Evolutionary conservation across 2,113 vertebrate genomes (phyloP).

Genomic region (Pygoscelis antarcticus): DNA sequence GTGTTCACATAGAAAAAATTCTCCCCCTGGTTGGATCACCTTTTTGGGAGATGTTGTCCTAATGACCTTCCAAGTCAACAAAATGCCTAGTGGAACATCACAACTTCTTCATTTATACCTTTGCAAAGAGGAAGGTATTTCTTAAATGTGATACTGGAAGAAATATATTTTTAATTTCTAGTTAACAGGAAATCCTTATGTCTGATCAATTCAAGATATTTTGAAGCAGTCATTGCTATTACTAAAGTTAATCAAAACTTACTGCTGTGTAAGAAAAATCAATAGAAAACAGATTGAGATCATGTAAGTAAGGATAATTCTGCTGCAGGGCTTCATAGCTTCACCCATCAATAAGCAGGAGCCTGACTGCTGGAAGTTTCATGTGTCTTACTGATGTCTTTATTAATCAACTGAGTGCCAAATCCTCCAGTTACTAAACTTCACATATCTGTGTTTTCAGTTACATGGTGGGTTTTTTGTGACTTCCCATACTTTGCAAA

Average conservation of each 20-base stretch:
- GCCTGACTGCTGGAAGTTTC: background rate
- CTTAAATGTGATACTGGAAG: constrained; percentile 63
- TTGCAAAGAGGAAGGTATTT: background rate
- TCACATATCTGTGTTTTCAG: background rate
- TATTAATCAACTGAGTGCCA: background rate
- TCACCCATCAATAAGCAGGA: background rate
- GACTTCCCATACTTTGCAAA: background rate
- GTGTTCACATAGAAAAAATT: background rate
- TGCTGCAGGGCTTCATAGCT: background rate
- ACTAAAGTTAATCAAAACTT: constrained; percentile 64
- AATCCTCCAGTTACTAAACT: background rate
- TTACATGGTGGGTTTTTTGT: background rate
- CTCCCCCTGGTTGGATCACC: background rate
- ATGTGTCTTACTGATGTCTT: background rate
- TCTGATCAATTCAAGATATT: constrained; percentile 59
- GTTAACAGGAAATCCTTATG: constrained; percentile 73
- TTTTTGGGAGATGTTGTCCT: background rate
- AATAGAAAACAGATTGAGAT: constrained; percentile 45
- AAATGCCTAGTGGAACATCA: background rate
- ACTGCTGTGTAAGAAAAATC: constrained; percentile 53
- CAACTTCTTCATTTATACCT: background rate
- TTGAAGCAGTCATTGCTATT: constrained; percentile 55
- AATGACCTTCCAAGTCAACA: background rate
- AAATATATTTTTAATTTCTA: constrained; percentile 72
- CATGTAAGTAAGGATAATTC: background rate